These are phyloP conservation scores for Atrina japonica DNA, from an alignment of 2,888 invertebrate genomes.

Conservation along the genomic window DNA sequence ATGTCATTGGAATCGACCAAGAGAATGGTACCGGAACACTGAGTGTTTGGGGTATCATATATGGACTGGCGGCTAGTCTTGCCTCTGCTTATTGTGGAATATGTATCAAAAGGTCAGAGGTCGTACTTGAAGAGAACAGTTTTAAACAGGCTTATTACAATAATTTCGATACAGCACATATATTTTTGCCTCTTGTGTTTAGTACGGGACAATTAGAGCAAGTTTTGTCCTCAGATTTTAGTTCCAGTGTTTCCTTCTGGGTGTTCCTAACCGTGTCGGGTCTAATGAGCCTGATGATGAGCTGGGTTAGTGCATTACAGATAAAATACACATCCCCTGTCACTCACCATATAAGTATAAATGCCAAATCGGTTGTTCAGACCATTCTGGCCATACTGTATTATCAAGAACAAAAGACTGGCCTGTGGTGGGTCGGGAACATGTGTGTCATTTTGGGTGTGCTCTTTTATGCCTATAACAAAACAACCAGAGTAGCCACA, in stretches of 20 bases:
- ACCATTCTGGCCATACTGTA: conserved; percentile 78
- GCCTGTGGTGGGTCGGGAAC: conserved; percentile 79
- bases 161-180: conserved; percentile 73
- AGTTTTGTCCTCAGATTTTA: conserved; percentile 58
- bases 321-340: conserved; percentile 79
- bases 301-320: conserved; percentile 79
- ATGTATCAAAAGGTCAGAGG: conserved; percentile 76
- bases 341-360: conserved; percentile 79
- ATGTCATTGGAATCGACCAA: conserved; percentile 78
- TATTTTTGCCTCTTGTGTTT: conserved; percentile 74
- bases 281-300: conserved; percentile 73
- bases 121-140: conserved; percentile 68
- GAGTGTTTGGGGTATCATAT: conserved; percentile 75
- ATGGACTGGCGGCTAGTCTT: conserved; percentile 77
- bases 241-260: conserved; percentile 66
- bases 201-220: conserved; percentile 72
- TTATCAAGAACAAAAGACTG: conserved; percentile 72
- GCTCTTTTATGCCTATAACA: conserved; percentile 71
- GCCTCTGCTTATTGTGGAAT: conserved; percentile 78
- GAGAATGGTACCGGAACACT: conserved; percentile 76
- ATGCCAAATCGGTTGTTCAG: conserved; percentile 79
- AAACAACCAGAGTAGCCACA: too few species aligned
- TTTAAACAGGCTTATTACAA: conserved; percentile 76
- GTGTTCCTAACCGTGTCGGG: conserved; percentile 71
- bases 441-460: conserved; percentile 77